These are phyloP conservation scores for Anticlea derivata DNA, from an alignment of 2,888 invertebrate species.

Conservation along the genomic window DNA sequence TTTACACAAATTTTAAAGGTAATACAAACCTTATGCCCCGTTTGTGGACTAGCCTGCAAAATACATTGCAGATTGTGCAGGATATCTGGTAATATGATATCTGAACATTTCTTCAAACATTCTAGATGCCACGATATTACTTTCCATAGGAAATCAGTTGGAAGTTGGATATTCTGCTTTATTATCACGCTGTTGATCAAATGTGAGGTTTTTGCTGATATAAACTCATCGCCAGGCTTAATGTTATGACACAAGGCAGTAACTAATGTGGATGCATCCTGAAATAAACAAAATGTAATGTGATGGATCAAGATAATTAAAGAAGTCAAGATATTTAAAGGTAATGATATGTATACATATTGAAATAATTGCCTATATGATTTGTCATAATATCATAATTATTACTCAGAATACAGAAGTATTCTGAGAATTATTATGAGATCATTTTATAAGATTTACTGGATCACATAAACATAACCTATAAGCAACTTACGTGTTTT, in stretches of 20 bases:
- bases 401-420: too few relatives aligned
- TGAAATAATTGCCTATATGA: too few relatives aligned
- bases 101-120: constrained; percentile 67
- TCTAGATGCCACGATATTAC: constrained; percentile 73
- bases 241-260: constrained; percentile 64
- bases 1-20: too few relatives aligned
- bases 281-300: constrained; percentile 41
- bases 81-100: constrained; percentile 69
- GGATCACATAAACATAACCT: constrained; percentile 35
- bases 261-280: constrained; percentile 66
- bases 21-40: constrained; percentile 54
- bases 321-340: too few relatives aligned
- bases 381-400: too few relatives aligned
- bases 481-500: constrained; percentile 64
- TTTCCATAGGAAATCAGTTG: constrained; percentile 54
- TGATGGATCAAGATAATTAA: too few relatives aligned
- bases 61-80: constrained; percentile 71
- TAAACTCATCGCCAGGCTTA: constrained; percentile 74
- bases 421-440: too few relatives aligned
- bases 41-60: constrained; percentile 54
- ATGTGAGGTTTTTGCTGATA: constrained; percentile 84
- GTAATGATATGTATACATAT: too few relatives aligned
- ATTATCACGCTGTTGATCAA: constrained; percentile 81
- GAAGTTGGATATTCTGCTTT: constrained; percentile 78
- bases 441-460: background rate